A percentile compares a stretch with the other conserved stretches of the same genome.
These are phyloP conservation scores for Streptopelia turtur DNA, from an alignment of 2,797 vertebrate genomes.

Conservation along the genomic window DNA sequence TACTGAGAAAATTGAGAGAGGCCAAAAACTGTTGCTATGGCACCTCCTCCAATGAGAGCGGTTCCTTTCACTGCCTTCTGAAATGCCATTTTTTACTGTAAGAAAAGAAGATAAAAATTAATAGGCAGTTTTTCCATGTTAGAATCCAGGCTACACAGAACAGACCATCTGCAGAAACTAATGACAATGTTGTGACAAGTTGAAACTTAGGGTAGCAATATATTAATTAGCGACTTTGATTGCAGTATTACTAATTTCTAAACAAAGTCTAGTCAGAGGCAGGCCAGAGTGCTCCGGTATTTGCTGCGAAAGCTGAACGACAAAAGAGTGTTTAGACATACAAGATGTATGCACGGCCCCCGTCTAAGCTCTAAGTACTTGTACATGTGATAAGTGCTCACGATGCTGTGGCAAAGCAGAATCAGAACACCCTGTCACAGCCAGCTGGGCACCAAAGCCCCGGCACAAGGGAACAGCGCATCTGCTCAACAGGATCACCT, in stretches of 20 bases:
- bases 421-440: background rate
- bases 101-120: slow-evolving; percentile 59
- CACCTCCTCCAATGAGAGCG: slow-evolving; percentile 87
- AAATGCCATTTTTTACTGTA: slow-evolving; percentile 89
- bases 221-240: background rate
- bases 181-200: slow-evolving; percentile 19
- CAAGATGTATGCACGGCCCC: accelerated
- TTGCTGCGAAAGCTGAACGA: background rate
- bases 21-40: slow-evolving; percentile 85
- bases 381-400: accelerated
- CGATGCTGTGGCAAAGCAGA: accelerated
- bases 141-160: background rate
- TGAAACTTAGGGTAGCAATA: background rate
- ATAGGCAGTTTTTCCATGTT: slow-evolving; percentile 18
- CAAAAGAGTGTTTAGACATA: background rate
- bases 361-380: background rate
- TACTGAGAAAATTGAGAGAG: slow-evolving; percentile 90
- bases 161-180: slow-evolving; percentile 13
- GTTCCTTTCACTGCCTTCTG: slow-evolving; percentile 88
- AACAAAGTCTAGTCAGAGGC: slow-evolving; percentile 43
- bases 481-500: background rate
- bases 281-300: background rate
- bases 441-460: background rate
- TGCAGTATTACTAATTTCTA: background rate
- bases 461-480: accelerated